Conservation (phyloP, 2,797 vertebrate species). For the Tangara arthus region DNA sequence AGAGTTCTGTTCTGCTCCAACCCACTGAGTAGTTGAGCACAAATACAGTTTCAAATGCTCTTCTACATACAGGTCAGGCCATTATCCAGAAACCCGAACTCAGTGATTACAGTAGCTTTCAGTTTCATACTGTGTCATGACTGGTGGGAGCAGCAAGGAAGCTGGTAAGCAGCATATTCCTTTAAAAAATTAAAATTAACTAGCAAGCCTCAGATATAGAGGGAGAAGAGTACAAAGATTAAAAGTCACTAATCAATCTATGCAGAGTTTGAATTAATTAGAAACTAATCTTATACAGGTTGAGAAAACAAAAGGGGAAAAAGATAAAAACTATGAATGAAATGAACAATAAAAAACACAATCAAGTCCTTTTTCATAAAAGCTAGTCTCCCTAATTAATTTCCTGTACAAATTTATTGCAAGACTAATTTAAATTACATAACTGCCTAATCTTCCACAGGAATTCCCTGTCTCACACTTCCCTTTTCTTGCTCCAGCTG, state of each 20-base stretch:
- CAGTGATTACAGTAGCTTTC: not conserved
- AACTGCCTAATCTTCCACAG: slow-evolving; percentile 14
- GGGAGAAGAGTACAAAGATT: not conserved
- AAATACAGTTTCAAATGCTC: not conserved
- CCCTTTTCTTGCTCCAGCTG: not conserved
- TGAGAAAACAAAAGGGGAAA: not conserved
- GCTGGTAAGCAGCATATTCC: not conserved
- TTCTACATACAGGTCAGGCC: not conserved
- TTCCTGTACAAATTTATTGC: slow-evolving; percentile 34
- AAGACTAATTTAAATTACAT: slow-evolving; percentile 20
- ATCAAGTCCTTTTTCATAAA: not conserved
- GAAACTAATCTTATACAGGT: not conserved
- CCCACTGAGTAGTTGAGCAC: not conserved
- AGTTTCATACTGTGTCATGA: not conserved
- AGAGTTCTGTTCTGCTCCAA: not conserved
- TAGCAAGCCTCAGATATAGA: not conserved
- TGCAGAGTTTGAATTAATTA: not conserved
- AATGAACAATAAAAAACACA: not conserved
- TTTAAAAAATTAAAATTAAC: not conserved
- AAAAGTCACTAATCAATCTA: slow-evolving; percentile 17
- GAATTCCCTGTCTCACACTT: not conserved
- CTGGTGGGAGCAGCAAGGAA: not conserved
- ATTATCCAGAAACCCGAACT: not conserved
- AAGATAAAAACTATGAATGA: not conserved
- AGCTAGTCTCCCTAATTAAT: not conserved